Base-by-base conservation (phyloP, 2,113 vertebrate species). In the Sitta europaea region DNA sequence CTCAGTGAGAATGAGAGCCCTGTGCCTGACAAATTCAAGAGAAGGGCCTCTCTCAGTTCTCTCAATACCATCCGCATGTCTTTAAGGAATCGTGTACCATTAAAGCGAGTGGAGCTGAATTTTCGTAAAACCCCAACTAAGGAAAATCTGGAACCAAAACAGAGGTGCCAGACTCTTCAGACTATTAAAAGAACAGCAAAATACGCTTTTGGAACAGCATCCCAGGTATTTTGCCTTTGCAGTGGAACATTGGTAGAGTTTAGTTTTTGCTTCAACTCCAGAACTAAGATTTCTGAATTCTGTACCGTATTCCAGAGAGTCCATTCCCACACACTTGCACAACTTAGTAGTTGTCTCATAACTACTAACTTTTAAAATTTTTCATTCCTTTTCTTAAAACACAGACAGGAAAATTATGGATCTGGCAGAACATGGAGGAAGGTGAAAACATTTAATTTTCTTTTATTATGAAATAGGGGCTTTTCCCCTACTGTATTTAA, bases 21-120 rank as follows among this genome's bases (percentile, higher is more conserved):
- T 12, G 95, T 89, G 24, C 94, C 98, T 0, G 97, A 98, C 33
- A 96, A 83, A 13, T 95, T 98, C 96, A 98, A 96, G 27, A 98
- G 92, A 77, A 98, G 97, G 96, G 95, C 95, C n/a, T 96, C 98
- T 21, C 96, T 98, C 2, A 97, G 98, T 33, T 97, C 98, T 13
- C 97, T 99, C 17, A 98, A 98, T 54, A 98, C 98, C 11, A 86
- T 99, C 63, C 89, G 98, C 59, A 98, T 98, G 98, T 98, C 98
- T 51, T 95, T 99, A 81, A 98, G 98, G 45, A 99, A 98, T 70
- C 94, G 98, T 59, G 97, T 98, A 33, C 99, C 99, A 0, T 93
- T 99, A 33, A 98, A 98, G 31, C 86, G 97, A 0, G 95, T 99
- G 51, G 98, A 99, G 95, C 45, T 98, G 70, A 98, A 98, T 95